A percentile compares a stretch with the other conserved stretches of the same genome.
Conservation (phyloP, 2,888 invertebrate genomes). For the Steinernema hermaphroditum region DNA sequence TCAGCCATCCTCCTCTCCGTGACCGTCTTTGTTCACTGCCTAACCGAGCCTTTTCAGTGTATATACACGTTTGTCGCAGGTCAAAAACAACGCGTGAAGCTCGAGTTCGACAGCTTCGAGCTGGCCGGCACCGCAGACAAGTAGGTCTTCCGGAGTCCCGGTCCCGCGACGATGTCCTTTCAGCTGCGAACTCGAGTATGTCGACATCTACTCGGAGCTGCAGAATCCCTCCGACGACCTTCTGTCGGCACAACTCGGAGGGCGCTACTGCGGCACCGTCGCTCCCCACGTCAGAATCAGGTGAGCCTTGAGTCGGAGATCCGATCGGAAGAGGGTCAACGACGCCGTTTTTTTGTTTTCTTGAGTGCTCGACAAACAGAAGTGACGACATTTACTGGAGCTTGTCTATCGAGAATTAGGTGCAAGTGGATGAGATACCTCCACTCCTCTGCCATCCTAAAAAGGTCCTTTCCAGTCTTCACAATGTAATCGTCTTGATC, state of each 20-base stretch:
- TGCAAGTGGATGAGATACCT: no score
- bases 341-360: not conserved
- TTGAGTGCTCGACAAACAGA: not conserved
- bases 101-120: conserved; percentile 68
- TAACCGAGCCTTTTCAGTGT: conserved; percentile 59
- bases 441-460: no score
- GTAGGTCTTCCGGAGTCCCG: conserved; percentile 54
- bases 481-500: conserved; percentile 68
- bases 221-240: conserved; percentile 65
- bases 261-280: conserved; percentile 69
- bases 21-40: not conserved
- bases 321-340: not conserved
- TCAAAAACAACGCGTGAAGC: conserved; percentile 68
- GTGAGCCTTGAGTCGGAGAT: conserved; percentile 34
- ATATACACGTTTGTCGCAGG: conserved; percentile 69
- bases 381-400: not conserved
- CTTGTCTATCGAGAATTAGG: no score
- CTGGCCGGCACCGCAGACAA: conserved; percentile 69
- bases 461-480: conserved; percentile 51
- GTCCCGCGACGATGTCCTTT: no score
- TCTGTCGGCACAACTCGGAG: conserved; percentile 67
- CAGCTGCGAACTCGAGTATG: conserved; percentile 70
- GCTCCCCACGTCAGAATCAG: conserved; percentile 67
- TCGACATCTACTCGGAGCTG: conserved; percentile 69
- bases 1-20: conserved; percentile 1